A percentile compares a stretch with the other conserved stretches of the same genome.
Conservation (phyloP, 2,888 invertebrate genomes). For the Parnassius mnemosyne region DNA sequence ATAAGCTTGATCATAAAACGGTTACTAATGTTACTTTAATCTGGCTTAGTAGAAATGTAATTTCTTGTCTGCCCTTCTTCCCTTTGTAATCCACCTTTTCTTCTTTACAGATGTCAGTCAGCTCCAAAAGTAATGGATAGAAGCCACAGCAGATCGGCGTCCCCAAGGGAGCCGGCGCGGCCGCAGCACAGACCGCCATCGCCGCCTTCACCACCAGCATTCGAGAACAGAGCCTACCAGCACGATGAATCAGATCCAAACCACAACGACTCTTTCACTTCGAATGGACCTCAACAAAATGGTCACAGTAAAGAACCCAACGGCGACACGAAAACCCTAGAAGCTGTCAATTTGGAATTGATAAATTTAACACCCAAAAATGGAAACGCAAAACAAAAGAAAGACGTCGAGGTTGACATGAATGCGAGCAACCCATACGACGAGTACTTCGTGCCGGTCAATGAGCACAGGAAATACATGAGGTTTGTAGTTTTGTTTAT, state of each 20-base stretch:
- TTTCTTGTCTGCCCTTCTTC: too few relatives aligned
- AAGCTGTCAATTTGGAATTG: slow-evolving; percentile 90
- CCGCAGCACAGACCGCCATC: slow-evolving; percentile 72
- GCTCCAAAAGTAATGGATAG: slow-evolving; percentile 73
- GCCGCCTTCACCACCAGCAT: slow-evolving; percentile 56
- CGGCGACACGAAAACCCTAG: slow-evolving; percentile 73
- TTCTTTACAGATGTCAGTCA: slow-evolving; percentile 71
- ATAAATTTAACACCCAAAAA: slow-evolving; percentile 85
- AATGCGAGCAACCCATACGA: slow-evolving; percentile 87
- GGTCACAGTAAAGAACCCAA: slow-evolving; percentile 67
- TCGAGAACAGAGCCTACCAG: slow-evolving; percentile 73
- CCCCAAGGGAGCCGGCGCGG: slow-evolving; percentile 74
- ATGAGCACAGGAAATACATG: slow-evolving; percentile 91
- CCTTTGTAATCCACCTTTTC: too few relatives aligned
- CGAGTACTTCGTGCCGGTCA: slow-evolving; percentile 92
- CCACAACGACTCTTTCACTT: slow-evolving; percentile 76
- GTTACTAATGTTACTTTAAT: too few relatives aligned
- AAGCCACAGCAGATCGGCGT: slow-evolving; percentile 74
- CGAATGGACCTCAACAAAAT: slow-evolving; percentile 59
- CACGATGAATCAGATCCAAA: slow-evolving; percentile 69
- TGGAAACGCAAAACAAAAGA: slow-evolving; percentile 77
- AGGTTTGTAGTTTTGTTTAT: slow-evolving; percentile 73
- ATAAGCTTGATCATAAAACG: too few relatives aligned
- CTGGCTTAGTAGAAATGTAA: background rate
- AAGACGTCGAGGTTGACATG: slow-evolving; percentile 83